Conservation (phyloP, 2,888 invertebrate genomes). For the Notocelia uddmanniana region DNA sequence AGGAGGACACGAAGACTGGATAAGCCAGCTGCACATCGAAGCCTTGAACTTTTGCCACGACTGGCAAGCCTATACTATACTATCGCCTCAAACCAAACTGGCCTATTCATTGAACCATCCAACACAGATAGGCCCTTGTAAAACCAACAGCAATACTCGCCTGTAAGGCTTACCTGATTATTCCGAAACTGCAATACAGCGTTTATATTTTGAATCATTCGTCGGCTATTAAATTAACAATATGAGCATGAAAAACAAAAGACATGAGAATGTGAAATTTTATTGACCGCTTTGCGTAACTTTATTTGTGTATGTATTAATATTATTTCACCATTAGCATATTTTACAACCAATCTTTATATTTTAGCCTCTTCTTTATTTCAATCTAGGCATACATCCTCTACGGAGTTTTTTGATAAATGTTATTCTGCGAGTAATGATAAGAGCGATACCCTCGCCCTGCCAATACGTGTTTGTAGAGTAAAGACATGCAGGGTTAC, state of each 20-base stretch:
- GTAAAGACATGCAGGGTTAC: background rate
- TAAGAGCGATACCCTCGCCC: no score
- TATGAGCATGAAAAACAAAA: background rate
- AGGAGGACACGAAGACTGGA: slow-evolving; percentile 32
- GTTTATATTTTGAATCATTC: slow-evolving; percentile 14
- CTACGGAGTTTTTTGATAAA: background rate
- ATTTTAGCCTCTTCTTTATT: background rate
- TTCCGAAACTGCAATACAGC: slow-evolving; percentile 28
- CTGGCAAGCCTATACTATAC: slow-evolving; percentile 32
- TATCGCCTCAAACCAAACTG: background rate
- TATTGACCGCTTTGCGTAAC: slow-evolving; percentile 4
- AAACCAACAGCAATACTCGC: background rate
- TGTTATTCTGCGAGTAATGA: no score
- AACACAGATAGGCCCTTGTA: slow-evolving; percentile 7
- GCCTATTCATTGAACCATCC: background rate
- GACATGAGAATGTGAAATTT: background rate
- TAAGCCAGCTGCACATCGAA: slow-evolving; percentile 42
- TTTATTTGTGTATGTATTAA: background rate
- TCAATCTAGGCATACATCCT: background rate
- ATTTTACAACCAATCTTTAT: background rate
- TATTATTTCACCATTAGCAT: background rate
- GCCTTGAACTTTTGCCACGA: slow-evolving; percentile 43
- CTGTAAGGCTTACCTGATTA: slow-evolving; percentile 23
- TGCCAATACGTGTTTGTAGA: no score
- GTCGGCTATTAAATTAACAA: slow-evolving; percentile 15